Evolutionary conservation across 2,888 invertebrate genomes (phyloP).

Genomic region (Rhabditoides inermis): DNA sequence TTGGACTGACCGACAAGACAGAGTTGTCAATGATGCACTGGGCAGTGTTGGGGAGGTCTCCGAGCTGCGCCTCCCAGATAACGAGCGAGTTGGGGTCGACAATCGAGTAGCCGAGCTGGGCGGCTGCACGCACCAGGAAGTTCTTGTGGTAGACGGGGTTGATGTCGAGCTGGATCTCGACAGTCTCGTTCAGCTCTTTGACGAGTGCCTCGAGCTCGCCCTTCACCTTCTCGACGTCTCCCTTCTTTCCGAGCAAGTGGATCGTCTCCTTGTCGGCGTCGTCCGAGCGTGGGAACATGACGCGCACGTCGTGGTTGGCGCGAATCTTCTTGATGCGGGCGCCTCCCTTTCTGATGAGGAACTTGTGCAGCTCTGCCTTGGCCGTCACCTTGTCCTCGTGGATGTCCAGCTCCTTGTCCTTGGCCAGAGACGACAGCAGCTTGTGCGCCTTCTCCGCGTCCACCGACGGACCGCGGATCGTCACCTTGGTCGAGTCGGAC

Average conservation of each 20-base stretch:
- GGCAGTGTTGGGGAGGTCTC: too few relatives aligned
- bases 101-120: too few relatives aligned
- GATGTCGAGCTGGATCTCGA: conserved; percentile 65
- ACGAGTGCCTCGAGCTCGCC: conserved; percentile 75
- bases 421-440: conserved; percentile 54
- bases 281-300: conserved; percentile 80
- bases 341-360: conserved; percentile 81
- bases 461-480: conserved; percentile 56
- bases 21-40: too few relatives aligned
- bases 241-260: conserved; percentile 84
- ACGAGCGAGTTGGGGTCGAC: too few relatives aligned
- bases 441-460: conserved; percentile 57
- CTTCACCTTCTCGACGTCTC: conserved; percentile 63
- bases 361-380: conserved; percentile 88
- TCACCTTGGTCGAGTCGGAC: conserved; percentile 61
- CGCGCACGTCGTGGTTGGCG: conserved; percentile 80
- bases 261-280: conserved; percentile 68
- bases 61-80: too few relatives aligned
- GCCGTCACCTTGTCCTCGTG: conserved; percentile 80
- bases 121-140: conserved; percentile 84
- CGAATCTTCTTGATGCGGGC: conserved; percentile 66
- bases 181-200: conserved; percentile 64
- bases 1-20: too few relatives aligned
- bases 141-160: conserved; percentile 82
- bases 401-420: conserved; percentile 67